Evolutionary conservation across 2,113 vertebrate species (phyloP), one percentile per base, ranked within the genome.

Genomic region (Sander vitreus): DNA sequence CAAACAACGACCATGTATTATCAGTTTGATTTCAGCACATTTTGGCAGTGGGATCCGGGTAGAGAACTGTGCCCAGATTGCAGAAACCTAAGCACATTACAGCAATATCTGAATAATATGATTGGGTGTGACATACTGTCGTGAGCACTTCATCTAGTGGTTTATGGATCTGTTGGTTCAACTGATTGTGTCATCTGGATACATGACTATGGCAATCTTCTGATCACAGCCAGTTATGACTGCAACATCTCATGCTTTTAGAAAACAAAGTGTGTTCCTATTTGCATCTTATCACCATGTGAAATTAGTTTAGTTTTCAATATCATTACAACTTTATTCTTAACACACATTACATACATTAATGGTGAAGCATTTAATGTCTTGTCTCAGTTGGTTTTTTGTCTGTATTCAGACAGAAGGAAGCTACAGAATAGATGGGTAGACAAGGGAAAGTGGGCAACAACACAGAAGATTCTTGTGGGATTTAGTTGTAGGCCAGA

Each of bases 401-500:
- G 50, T 50, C n/a, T 74, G 18, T 19, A 25, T 5, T 45, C 43
- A 58, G 45, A 33, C 63, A 63, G 68, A 50, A 73, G 51, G 25
- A 36, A 25, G 47, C 71, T 47, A 8, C 10, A 50, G 55, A 58
- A 69, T 19, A 47, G 13, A 69, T 16, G 18, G 48, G 18, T n/a
- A 75, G 80, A 51, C 48, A 76, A 33, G 23, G 3, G 48, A 27
- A 53, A 83, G 66, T 58, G 74, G 69, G 80, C 47, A 57, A 69
- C 36, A 50, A 81, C 47, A 82, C n/a, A 84, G 59, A 70, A 47
- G 18, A 48, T 45, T 68, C 55, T 58, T 45, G 15, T 76, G 85
- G 80, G 78, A 84, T 54, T 87, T 11, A 47, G 15, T 60, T 53
- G 12, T 48, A 14, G 62, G 57, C 43, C 39, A 81, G 48, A 85